phyloP scores from a whole-genome alignment of 1,140 invertebrate genomes.

The Varroa destructor region DNA sequence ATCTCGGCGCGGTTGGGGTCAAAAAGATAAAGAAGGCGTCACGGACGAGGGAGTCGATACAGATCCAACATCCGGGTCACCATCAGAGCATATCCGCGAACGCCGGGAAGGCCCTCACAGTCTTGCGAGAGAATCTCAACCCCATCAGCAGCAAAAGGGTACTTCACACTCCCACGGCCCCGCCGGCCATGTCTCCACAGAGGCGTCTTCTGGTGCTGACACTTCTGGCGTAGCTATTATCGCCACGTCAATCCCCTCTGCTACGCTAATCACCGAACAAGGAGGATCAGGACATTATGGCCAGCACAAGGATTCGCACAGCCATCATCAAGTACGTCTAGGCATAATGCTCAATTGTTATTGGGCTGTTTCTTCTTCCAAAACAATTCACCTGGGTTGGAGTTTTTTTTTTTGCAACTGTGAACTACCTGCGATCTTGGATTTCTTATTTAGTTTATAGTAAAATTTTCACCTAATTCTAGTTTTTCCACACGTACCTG shows the following conservation, averaged over 20 bases:
- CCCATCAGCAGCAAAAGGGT: too few relatives aligned
- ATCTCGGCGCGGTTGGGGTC: constrained; percentile 37
- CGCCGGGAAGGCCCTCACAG: too few relatives aligned
- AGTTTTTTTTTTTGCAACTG: too few relatives aligned
- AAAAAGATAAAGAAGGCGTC: constrained; percentile 17
- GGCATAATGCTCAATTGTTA: constrained; percentile 29
- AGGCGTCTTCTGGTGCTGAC: constrained; percentile 31
- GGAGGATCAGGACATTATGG: too few relatives aligned
- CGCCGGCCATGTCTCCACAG: constrained; percentile 29
- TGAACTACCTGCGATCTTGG: too few relatives aligned
- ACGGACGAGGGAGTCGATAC: constrained; percentile 9
- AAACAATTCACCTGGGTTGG: background rate
- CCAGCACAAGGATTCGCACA: too few relatives aligned
- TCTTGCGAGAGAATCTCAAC: too few relatives aligned
- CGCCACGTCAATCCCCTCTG: too few relatives aligned
- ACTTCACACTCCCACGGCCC: constrained; percentile 25
- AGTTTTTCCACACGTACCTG: too few relatives aligned
- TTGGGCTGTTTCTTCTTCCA: background rate
- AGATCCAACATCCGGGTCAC: constrained; percentile 1
- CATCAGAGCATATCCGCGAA: background rate
- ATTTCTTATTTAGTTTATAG: too few relatives aligned
- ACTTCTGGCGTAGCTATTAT: constrained; percentile 26
- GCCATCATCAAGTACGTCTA: constrained; percentile 26
- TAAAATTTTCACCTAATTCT: too few relatives aligned
- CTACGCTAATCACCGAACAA: too few relatives aligned